Base-by-base conservation (phyloP, 2,888 invertebrate genomes). In the Noctua pronuba region DNA sequence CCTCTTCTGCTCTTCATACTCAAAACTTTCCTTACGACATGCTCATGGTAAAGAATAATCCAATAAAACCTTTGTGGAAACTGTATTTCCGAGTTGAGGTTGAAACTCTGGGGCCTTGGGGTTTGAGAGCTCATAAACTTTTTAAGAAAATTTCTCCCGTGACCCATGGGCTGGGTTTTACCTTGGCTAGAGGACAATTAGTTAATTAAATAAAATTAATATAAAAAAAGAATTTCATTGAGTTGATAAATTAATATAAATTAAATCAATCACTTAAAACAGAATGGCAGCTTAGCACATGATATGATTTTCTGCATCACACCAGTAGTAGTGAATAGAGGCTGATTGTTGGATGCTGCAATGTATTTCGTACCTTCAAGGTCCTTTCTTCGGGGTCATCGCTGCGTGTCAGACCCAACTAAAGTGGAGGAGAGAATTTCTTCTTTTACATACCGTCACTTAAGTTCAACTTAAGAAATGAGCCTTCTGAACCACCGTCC, bases 401-500 rank as follows among this genome's bases (percentile, higher is more conserved):
- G 3, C 52, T 24, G n/a, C n/a, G 13, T n/a, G 13, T 4, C 16
- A 28, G 28, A 28, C 13, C 13, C n/a, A n/a, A 55, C 6, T 16
- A 10, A 10, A 10, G 55, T 0, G 13, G 55, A 55, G 6, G 10
- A 55, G 55, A 1, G 6, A 58, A 28, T 58, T n/a, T 28, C 55
- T 58, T 28, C 6, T 58, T 28, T 6, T 2, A 1, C 55, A 58
- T 11, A 52, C 7, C 10, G 49, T 21, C 49, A 24, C 49, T 3
- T 1, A 52, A n/a, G n/a, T 55, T 58, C 28, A 58, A 58, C 16
- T 58, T 58, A 6, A 58, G 16, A 16, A 58, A 60, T 70, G 28
- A 8, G 13, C 13, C 73, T 84, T 86, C 80, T 84, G 41, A 21
- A 10, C 5, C 24, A 10, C 0, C 0, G 24, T n/a, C 6, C 13